These are phyloP conservation scores for Delphinapterus leucas DNA, from an alignment of 2,113 vertebrate genomes.

Conservation along the genomic window DNA sequence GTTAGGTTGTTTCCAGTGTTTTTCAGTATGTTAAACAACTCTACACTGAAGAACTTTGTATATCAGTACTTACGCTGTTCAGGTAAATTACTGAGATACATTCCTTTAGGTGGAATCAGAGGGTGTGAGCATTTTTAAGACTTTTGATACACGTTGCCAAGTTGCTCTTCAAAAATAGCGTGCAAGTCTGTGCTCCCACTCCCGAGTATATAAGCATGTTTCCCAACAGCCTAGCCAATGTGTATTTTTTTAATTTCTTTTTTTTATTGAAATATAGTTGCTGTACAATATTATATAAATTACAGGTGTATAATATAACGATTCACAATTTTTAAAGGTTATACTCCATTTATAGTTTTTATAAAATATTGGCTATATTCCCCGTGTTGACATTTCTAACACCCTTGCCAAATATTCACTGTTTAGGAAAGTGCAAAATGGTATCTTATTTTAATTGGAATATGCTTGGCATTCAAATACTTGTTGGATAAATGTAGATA, in stretches of 20 bases:
- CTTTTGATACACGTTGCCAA: background rate
- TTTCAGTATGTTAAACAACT: background rate
- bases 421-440: background rate
- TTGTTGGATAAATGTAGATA: background rate
- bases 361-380: background rate
- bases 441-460: slow-evolving; percentile 18
- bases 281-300: background rate
- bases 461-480: background rate
- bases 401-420: background rate
- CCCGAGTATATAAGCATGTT: background rate
- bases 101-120: background rate
- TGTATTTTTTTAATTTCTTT: background rate
- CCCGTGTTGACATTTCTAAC: background rate
- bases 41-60: background rate
- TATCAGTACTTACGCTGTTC: background rate
- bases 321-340: background rate
- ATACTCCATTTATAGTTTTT: background rate
- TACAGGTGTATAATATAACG: background rate
- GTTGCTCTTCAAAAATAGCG: background rate
- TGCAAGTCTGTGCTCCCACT: background rate
- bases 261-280: background rate
- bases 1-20: background rate
- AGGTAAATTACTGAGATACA: background rate
- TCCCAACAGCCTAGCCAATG: background rate
- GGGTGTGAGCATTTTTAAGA: background rate